Evolutionary conservation across 2,888 invertebrate species (phyloP).

Genomic region (Sarcophaga rosellei): DNA sequence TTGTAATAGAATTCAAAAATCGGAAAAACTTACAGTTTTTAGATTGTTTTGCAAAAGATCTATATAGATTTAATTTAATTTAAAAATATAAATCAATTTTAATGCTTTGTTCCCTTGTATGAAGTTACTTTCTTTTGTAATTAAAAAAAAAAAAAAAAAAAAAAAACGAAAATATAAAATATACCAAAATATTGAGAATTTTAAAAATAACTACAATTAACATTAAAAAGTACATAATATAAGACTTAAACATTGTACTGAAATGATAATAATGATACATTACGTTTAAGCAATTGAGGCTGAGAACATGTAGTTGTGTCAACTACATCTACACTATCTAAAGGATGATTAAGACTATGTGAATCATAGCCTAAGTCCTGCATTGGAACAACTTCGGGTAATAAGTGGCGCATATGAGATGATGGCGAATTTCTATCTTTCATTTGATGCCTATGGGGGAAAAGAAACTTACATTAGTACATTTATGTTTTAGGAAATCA

Average conservation of each 20-base stretch:
- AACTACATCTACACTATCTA: slow-evolving; percentile 73
- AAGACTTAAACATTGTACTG: slow-evolving; percentile 75
- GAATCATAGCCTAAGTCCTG: slow-evolving; percentile 80
- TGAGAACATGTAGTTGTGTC: slow-evolving; percentile 73
- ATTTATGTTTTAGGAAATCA: neutral
- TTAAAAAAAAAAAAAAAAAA: too few species aligned
- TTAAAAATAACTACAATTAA: slow-evolving; percentile 21
- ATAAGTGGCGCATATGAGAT: slow-evolving; percentile 79
- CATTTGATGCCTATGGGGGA: slow-evolving; percentile 77
- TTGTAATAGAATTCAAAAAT: neutral
- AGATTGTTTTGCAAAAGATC: neutral
- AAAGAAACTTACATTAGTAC: neutral
- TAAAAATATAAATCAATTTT: slow-evolving; percentile 22
- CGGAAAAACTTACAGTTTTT: slow-evolving; percentile 9
- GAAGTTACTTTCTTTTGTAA: slow-evolving; percentile 60
- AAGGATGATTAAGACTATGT: slow-evolving; percentile 74
- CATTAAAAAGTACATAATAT: slow-evolving; percentile 14
- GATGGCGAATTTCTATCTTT: slow-evolving; percentile 80
- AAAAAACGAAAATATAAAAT: slow-evolving; percentile 12
- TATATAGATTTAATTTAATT: neutral
- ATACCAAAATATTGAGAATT: slow-evolving; percentile 10
- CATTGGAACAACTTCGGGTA: slow-evolving; percentile 81
- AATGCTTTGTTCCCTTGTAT: slow-evolving; percentile 68
- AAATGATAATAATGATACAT: slow-evolving; percentile 80
- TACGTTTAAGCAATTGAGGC: slow-evolving; percentile 79